These are phyloP conservation scores for Rhabdornis inornatus DNA, from an alignment of 2,113 vertebrate species.

Conservation along the genomic window DNA sequence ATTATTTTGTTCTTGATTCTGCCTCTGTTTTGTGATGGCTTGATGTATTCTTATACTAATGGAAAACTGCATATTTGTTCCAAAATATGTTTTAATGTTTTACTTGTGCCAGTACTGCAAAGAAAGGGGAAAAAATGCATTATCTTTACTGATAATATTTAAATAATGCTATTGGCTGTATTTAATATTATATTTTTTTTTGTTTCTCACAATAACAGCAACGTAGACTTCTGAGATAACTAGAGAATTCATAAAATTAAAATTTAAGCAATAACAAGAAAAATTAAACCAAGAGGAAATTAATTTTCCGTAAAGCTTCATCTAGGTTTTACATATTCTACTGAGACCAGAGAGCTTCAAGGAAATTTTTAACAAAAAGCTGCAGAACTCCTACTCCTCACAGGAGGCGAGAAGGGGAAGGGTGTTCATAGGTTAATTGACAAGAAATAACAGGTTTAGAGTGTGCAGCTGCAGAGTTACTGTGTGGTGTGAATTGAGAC, in stretches of 20 bases:
- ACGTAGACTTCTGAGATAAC: not conserved
- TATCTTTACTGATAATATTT: not conserved
- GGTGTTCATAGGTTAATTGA: not conserved
- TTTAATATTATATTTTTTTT: not conserved
- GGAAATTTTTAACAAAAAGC: not conserved
- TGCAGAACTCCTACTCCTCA: not conserved
- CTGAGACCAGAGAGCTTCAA: fast-evolving
- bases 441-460: not conserved
- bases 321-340: not conserved
- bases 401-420: not conserved
- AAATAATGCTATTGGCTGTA: not conserved
- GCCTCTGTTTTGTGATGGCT: not conserved
- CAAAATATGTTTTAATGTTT: not conserved
- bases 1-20: not conserved
- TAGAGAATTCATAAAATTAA: not conserved
- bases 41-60: not conserved
- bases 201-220: not conserved
- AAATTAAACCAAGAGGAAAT: not conserved
- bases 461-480: not conserved
- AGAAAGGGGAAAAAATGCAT: not conserved
- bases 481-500: not conserved
- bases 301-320: not conserved
- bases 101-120: not conserved
- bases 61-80: not conserved
- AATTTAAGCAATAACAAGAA: not conserved